Evolutionary conservation across 2,113 vertebrate genomes (phyloP), one percentile per base, ranked within the genome.

Genomic region (Tragelaphus imberbis): DNA sequence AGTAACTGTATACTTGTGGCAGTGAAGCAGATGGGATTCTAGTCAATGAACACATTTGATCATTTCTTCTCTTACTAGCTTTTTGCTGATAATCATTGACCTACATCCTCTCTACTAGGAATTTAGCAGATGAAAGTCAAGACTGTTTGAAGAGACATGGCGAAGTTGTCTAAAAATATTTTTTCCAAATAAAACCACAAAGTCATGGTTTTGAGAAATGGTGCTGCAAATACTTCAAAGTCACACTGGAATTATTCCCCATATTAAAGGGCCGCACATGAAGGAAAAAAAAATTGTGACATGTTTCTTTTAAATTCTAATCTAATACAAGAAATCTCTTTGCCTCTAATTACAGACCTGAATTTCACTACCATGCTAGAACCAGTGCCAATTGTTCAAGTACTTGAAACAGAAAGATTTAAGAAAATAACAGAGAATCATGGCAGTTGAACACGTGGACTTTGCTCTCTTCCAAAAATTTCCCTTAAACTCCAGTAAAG

Each of bases 291-390:
- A 90, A 88, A 28, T 47, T 56, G 21, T 82, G 84, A 80, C 47
- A 63, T 17, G n/a, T 84, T 92, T 97, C 90, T 92, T 96, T 86
- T 85, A 91, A 97, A 94, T 27, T 40, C 85, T n/a, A 79, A 55
- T 47, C 71, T 25, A 58, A 89, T 80, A 21, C 65, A 51, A 96
- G 82, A 94, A 81, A 61, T 23, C 40, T 84, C 8, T 53, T 40
- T 79, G 65, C 47, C 93, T 92, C 86, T 80, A 89, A 63, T 96
- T 92, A 97, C 92, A 97, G 93, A 95, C 75, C 92, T 95, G 53
- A 92, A 94, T 97, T 96, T 97, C 88, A 97, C 55, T 16, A 75
- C 44, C 40, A 56, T 7, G 63, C 25, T 3, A 90, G 89, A 90
- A 36, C 21, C 1, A 59, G 27, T 2, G 94, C 79, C 91, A 92